Conservation (phyloP, 2,888 invertebrate species). For the Tenthredo scrophulariae region DNA sequence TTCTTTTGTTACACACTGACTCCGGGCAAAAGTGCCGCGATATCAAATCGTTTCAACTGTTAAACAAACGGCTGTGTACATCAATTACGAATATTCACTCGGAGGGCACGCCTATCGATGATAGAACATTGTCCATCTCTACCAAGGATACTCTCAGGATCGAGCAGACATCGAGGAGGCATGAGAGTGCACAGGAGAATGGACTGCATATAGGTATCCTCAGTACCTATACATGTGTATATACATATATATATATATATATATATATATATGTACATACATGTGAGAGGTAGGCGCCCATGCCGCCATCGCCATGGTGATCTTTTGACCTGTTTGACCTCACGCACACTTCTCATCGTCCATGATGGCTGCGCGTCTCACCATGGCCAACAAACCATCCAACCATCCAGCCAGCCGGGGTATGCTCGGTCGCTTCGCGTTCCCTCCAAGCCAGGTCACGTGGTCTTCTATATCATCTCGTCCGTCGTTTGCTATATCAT, state of each 20-base stretch:
- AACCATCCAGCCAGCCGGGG: slow-evolving; percentile 33
- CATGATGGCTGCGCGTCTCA: slow-evolving; percentile 75
- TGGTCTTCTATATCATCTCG: slow-evolving; percentile 16
- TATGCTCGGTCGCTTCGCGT: slow-evolving; percentile 35
- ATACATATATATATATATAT: background rate
- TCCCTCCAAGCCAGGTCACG: slow-evolving; percentile 38
- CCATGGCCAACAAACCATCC: slow-evolving; percentile 31
- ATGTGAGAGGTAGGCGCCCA: slow-evolving; percentile 62
- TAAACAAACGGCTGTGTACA: background rate
- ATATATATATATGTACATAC: no score
- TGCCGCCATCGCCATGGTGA: slow-evolving; percentile 72
- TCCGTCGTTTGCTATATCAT: slow-evolving; percentile 16
- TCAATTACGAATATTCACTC: background rate
- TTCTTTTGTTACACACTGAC: slow-evolving; percentile 59
- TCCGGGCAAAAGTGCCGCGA: slow-evolving; percentile 2
- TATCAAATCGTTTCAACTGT: background rate
- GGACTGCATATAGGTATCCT: slow-evolving; percentile 1
- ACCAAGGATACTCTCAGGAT: background rate
- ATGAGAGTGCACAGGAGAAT: slow-evolving; percentile 39
- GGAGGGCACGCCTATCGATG: background rate
- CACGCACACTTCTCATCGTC: slow-evolving; percentile 75
- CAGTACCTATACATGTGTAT: background rate
- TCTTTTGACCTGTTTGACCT: slow-evolving; percentile 77
- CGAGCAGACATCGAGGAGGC: slow-evolving; percentile 30
- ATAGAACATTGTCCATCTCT: slow-evolving; percentile 25